phyloP scores from a whole-genome alignment of 2,113 vertebrate species.

The Mobula hypostoma region DNA sequence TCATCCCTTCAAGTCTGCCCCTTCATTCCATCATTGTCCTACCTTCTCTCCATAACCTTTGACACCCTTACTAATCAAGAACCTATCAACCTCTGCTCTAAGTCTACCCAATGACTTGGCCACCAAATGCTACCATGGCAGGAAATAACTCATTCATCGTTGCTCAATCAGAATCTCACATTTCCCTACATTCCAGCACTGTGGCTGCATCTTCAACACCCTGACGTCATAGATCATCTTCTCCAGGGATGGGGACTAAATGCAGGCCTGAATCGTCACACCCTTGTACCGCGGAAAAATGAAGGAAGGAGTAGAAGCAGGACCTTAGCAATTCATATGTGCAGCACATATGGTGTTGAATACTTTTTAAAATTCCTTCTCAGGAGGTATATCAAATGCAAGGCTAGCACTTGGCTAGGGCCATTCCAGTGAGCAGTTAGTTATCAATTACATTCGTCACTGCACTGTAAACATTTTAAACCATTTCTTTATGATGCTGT shows the following conservation, averaged over 20 bases:
- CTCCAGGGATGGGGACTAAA: background rate
- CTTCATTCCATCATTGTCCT: no score
- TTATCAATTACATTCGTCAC: background rate
- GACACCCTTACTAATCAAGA: no score
- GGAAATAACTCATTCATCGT: background rate
- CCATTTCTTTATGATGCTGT: no score
- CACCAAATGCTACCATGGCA: no score
- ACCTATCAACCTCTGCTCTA: no score
- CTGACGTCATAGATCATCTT: background rate
- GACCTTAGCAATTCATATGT: background rate
- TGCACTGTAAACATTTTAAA: no score
- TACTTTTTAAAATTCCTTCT: background rate
- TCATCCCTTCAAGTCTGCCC: no score
- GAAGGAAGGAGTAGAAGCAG: background rate
- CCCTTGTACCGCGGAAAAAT: background rate
- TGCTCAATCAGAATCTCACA: background rate
- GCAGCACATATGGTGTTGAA: background rate
- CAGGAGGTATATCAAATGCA: background rate
- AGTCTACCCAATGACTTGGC: no score
- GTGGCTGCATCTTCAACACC: background rate
- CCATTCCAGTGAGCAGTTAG: background rate
- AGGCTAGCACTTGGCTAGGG: background rate
- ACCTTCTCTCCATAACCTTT: no score
- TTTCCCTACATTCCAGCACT: background rate
- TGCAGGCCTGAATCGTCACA: background rate